Conservation (phyloP, 2,113 vertebrate genomes). For the Fulmarus glacialis region DNA sequence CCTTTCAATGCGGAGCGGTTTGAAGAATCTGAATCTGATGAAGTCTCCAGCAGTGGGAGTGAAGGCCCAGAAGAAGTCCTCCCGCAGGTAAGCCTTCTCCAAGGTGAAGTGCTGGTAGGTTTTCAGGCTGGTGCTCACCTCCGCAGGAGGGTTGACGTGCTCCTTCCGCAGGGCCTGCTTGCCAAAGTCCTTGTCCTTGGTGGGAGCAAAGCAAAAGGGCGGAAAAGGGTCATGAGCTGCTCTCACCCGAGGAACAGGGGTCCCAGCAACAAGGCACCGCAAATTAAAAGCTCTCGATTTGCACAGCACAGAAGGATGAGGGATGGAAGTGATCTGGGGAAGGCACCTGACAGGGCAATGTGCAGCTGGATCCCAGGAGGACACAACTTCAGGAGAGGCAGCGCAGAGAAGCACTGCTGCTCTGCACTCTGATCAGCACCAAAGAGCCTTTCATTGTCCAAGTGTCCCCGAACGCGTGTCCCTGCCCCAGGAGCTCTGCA, state of each 20-base stretch:
- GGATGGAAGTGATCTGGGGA: neutral
- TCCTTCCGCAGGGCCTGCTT: conserved; percentile 94
- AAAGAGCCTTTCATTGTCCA: neutral
- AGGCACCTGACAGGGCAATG: neutral
- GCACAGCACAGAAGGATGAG: neutral
- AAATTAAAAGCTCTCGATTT: neutral
- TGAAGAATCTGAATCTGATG: conserved; percentile 96
- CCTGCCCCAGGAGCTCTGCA: neutral
- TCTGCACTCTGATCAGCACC: neutral
- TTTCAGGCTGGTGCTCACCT: conserved; percentile 98
- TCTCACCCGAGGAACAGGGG: neutral
- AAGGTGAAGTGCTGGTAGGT: conserved; percentile 99
- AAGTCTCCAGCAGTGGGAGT: conserved; percentile 94
- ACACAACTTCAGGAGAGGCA: neutral
- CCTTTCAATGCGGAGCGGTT: conserved; percentile 93
- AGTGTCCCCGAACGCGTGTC: fast-evolving
- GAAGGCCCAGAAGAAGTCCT: conserved; percentile 99
- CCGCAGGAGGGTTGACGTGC: conserved; percentile 93
- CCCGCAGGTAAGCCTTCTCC: conserved; percentile 96
- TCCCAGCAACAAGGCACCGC: neutral
- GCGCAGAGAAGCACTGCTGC: neutral
- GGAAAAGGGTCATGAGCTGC: neutral
- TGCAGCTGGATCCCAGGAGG: neutral
- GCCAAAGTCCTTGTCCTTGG: conserved; percentile 96
- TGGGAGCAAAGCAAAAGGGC: neutral